Base-by-base conservation (phyloP, 2,888 invertebrate genomes). In the Lomographa bimaculata region DNA sequence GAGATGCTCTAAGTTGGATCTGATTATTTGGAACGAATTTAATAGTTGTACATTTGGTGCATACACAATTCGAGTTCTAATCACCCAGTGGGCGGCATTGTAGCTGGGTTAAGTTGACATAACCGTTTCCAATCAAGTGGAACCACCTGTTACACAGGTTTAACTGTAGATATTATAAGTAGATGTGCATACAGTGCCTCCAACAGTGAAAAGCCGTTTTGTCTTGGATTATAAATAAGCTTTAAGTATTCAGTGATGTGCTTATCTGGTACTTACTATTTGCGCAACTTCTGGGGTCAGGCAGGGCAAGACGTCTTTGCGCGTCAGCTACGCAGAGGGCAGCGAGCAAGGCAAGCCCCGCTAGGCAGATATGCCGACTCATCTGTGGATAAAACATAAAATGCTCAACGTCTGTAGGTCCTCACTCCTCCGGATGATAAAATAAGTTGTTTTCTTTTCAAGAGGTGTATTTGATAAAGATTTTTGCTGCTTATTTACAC, bases 221-320 rank as follows among this genome's bases (percentile, higher is more conserved):
- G 10, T 9, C n/a, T 6, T 8, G 17, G 16, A 9, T 17, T 14
- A 14, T 14, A 5, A 7, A 27, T 7, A 7, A 16, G 26, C 6
- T 8, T 10, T 8, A 12, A n/a, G 11, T 11, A 25, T 17, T 28
- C 14, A 23, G 19, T 9, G 1, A 6, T 9, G 16, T 9, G 9
- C 6, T 29, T n/a, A 33, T 21, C 17, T 30, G 11, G 17, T 72
- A 93, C 95, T 92, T 91, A 96, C 97, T 93, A 82, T 96, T 97
- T 44, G 95, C 93, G 82, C 97, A 97, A 84, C 96, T 96, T 74
- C 95, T 92, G 20, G 96, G 96, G 86, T 97, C 96, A 34, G 97
- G 97, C 54, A 97, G 89, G 12, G 96, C 96, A 48, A 97, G 90
- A 53, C 96, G 93, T 63, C 96, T 92, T 81, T 97, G 96, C 41